Base-by-base conservation (phyloP, 2,113 vertebrate species). In the Solea senegalensis region DNA sequence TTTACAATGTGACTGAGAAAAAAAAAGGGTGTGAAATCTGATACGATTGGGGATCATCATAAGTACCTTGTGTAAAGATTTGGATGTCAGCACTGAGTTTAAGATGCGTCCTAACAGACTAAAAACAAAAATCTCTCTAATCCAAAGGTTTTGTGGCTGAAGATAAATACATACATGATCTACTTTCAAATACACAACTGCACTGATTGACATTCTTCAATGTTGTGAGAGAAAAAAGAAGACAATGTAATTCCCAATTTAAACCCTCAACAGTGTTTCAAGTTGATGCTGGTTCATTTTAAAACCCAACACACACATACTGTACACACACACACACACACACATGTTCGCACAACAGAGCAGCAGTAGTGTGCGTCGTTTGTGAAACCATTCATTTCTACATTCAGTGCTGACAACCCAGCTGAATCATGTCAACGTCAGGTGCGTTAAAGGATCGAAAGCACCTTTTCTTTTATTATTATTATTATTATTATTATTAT, bases 321-420 rank as follows among this genome's bases (percentile, higher is more conserved):
- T 10, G 21, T 44, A 41, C 53, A 16, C 55, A 46, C 28, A 65
- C 63, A 44, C 63, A 65, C 15, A 39, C 61, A 56, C 28, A 28
- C 51, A 26, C 49, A 49, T 28, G 27, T 43, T 14, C 49, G 49
- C 59, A 39, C 70, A 45, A 62, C 74, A 80, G 80, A 83, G 80
- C 75, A 83, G 83, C 85, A 58, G 62, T 59, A 65, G 58, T 11
- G 68, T 66, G 72, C 45, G 41, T 61, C 9, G 68, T 54, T 21
- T 45, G 74, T 84, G 78, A 83, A 82, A 79, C 51, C 57, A 58
- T 63, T 78, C 68, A 50, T 74, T 81, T 86, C 69, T 87, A 92
- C 89, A 91, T 92, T 91, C 86, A 89, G 74, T 74, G 79, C 73
- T 60, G 76, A 88, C 71, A 70, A 73, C 74, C 78, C 73, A 64